phyloP scores from a whole-genome alignment of 2,888 invertebrate genomes.

The Drosophila robusta region DNA sequence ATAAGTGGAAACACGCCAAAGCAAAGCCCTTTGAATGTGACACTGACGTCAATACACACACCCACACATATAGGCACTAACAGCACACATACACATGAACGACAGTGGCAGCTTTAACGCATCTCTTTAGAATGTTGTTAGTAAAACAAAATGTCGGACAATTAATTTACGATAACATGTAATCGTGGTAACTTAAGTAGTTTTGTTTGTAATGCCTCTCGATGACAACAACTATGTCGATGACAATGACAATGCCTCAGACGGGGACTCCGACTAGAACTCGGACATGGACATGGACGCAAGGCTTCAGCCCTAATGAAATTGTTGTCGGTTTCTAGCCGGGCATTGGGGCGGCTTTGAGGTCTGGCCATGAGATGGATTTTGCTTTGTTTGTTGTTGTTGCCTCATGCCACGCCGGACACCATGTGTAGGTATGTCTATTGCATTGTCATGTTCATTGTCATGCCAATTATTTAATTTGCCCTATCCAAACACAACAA shows the following conservation, averaged over 20 bases:
- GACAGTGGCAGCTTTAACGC: constrained; percentile 50
- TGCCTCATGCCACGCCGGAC: constrained; percentile 41
- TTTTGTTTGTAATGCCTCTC: constrained; percentile 76
- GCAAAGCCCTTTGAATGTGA: constrained; percentile 19
- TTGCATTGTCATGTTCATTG: constrained; percentile 72
- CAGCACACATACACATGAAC: constrained; percentile 7
- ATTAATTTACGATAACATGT: constrained; percentile 80
- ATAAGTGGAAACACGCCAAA: not conserved
- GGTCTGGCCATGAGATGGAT: constrained; percentile 9
- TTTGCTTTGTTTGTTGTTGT: constrained; percentile 19
- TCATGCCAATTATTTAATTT: constrained; percentile 80
- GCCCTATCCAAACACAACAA: constrained; percentile 52
- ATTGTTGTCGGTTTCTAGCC: constrained; percentile 61
- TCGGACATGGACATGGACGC: constrained; percentile 33
- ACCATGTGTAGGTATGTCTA: constrained; percentile 39
- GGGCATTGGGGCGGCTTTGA: constrained; percentile 21
- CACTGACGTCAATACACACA: constrained; percentile 11
- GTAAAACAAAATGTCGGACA: constrained; percentile 78
- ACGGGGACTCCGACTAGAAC: constrained; percentile 4
- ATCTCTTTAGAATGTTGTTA: constrained; percentile 63
- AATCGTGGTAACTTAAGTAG: constrained; percentile 80
- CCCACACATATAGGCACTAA: constrained; percentile 9
- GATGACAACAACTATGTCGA: constrained; percentile 50
- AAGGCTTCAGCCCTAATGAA: constrained; percentile 64
- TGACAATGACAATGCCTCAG: constrained; percentile 23